A percentile compares a stretch with the other conserved stretches of the same genome.
These are phyloP conservation scores for Rhombomys opimus DNA, from an alignment of 2,113 vertebrate genomes.

Conservation along the genomic window DNA sequence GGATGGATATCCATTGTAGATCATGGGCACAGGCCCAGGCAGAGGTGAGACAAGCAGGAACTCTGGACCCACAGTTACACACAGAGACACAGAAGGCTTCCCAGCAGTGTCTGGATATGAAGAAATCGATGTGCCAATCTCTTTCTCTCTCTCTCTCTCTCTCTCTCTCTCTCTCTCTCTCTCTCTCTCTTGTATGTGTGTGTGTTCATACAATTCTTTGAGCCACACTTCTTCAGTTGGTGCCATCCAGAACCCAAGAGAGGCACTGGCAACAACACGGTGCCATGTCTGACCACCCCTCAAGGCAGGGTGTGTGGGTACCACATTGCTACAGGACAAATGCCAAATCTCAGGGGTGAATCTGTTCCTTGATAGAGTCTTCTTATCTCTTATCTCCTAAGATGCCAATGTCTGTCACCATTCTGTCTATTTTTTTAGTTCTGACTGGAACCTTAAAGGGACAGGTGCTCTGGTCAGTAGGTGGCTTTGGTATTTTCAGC, in stretches of 20 bases:
- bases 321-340: fast-evolving
- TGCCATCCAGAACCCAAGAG: neutral
- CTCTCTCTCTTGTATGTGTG: no score
- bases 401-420: neutral
- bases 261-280: no score
- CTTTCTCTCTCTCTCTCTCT: no score
- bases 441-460: neutral
- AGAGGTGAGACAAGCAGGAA: no score
- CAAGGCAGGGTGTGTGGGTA: neutral
- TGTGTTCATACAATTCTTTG: neutral
- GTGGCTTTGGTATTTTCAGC: no score
- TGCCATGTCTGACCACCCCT: neutral
- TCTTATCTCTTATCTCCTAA: neutral
- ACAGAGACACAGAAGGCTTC: no score
- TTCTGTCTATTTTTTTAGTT: fast-evolving
- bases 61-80: no score
- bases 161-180: no score
- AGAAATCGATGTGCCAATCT: fast-evolving
- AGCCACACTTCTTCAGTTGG: neutral
- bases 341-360: fast-evolving
- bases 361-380: neutral
- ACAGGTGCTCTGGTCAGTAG: neutral
- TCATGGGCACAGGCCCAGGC: neutral
- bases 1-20: neutral
- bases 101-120: fast-evolving